These are phyloP conservation scores for Octopus sinensis DNA, from an alignment of 1,140 invertebrate genomes.

Conservation along the genomic window DNA sequence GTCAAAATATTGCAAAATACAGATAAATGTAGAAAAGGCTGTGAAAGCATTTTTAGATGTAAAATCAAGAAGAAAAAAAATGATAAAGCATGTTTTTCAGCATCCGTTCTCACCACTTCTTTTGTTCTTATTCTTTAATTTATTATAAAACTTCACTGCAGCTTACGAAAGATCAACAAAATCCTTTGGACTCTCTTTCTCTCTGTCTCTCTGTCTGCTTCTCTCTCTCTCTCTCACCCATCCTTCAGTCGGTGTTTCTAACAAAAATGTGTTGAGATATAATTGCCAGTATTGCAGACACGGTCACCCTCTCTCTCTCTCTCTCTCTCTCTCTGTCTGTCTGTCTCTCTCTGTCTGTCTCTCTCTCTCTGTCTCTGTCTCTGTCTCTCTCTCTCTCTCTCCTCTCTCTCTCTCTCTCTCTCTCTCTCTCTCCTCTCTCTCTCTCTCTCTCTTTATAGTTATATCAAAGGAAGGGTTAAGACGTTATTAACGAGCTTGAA, in stretches of 20 bases:
- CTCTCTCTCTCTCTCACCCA: constrained; percentile 3
- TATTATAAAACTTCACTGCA: no score
- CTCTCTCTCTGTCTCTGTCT: constrained; percentile 14
- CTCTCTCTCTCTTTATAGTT: constrained; percentile 7
- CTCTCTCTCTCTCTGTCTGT: constrained; percentile 22
- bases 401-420: neutral
- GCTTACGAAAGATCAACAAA: no score
- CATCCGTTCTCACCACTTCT: neutral
- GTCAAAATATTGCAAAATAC: no score
- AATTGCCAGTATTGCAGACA: no score
- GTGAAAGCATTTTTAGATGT: no score
- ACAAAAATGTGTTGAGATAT: no score
- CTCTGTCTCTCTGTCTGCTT: neutral
- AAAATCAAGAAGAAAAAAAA: no score
- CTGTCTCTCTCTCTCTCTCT: constrained; percentile 19
- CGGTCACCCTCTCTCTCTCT: neutral
- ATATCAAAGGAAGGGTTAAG: no score
- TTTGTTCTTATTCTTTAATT: no score
- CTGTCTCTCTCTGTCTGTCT: constrained; percentile 20
- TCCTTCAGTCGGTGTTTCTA: neutral
- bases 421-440: constrained; percentile 12
- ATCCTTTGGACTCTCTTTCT: neutral
- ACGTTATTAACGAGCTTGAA: no score
- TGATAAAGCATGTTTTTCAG: neutral
- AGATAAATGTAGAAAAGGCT: no score